Evolutionary conservation across 2,113 vertebrate species (phyloP), one percentile per base, ranked within the genome.

Genomic region (Perca flavescens): DNA sequence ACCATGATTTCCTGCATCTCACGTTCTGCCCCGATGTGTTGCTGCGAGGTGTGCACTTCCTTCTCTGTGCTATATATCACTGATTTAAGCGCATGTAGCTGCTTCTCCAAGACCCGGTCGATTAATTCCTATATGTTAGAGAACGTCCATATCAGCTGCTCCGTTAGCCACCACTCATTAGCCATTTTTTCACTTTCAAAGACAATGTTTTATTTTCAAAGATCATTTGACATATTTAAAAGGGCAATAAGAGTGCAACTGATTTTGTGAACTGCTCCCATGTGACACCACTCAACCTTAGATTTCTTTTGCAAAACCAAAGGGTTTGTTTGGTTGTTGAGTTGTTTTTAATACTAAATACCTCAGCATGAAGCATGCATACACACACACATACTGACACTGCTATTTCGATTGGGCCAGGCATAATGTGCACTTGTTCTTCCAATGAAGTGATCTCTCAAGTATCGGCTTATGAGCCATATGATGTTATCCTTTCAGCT

Each of bases 401-500:
- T 22, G 17, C 21, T 14, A 3, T 15, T 77, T 17, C 3, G 31
- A 31, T 31, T 31, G 31, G 31, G 31, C 31, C 3, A 31, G 17
- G n/a, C 31, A 67, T 74, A 34, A 57, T 54, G 47, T 49, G 46
- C 43, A 54, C 58, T 70, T 40, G 43, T 46, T 74, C 46, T 19
- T 40, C 3, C 3, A 4, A 62, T 57, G 0, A 63, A 77, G 9
- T 15, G 50, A 67, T 70, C 47, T 3, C 73, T 61, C 21, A 50
- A 62, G 56, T 54, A 47, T 25, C 70, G 57, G 19, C 15, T 46
- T 56, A 11, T 25, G 53, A 83, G 5, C 47, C 84, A 65, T 0
- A 7, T 80, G 76, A 74, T 74, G 69, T 69, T 22, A 68, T 72
- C 28, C n/a, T 46, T 43, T 61, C 70, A 66, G 52, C 10, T 22